phyloP scores from a whole-genome alignment of 1,140 invertebrate species.

The Danaus melanippus region DNA sequence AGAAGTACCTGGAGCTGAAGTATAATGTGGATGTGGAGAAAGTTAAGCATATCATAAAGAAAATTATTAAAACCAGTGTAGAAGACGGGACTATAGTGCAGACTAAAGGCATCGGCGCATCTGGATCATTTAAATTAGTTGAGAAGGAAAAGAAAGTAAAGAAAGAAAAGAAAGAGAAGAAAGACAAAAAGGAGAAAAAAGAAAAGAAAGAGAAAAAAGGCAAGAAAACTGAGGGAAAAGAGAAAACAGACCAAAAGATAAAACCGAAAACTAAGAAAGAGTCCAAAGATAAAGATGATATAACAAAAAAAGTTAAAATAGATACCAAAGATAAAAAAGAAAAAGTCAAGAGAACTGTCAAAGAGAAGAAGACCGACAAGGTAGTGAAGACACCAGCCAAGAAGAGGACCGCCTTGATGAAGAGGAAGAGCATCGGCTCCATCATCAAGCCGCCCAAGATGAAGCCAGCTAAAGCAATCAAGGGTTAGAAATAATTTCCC shows the following conservation, averaged over 20 bases:
- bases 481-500: no score
- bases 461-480: constrained; percentile 30
- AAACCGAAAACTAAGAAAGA: constrained; percentile 15
- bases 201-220: constrained; percentile 17
- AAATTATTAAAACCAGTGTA: constrained; percentile 38
- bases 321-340: constrained; percentile 8
- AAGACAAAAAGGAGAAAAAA: constrained; percentile 17
- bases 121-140: constrained; percentile 51
- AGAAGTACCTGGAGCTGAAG: constrained; percentile 47
- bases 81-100: constrained; percentile 44
- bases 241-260: constrained; percentile 15
- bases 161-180: constrained; percentile 22
- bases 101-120: constrained; percentile 45
- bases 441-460: constrained; percentile 60
- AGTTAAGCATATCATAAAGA: constrained; percentile 48
- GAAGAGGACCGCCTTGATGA: constrained; percentile 39
- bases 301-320: constrained; percentile 19
- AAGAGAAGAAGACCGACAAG: constrained; percentile 20
- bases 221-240: constrained; percentile 6
- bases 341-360: constrained; percentile 10
- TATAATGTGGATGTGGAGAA: constrained; percentile 43
- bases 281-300: constrained; percentile 13
- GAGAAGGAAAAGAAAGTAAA: constrained; percentile 25
- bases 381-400: constrained; percentile 33
- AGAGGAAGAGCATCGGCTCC: constrained; percentile 56